Conservation (phyloP, 2,113 vertebrate genomes). For the Odobenus rosmarus region DNA sequence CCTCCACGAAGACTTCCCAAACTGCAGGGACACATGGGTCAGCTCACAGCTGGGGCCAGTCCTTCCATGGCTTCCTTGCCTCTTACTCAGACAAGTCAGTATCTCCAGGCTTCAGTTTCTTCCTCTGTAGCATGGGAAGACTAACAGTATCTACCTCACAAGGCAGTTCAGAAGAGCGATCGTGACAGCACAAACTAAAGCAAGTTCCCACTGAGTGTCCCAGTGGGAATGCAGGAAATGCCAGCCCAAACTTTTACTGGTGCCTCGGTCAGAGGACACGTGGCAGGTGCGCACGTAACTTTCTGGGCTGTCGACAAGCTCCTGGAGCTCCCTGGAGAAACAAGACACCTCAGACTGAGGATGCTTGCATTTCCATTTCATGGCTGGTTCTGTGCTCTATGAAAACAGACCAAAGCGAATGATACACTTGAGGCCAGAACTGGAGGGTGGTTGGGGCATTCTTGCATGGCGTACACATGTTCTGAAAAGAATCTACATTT, state of each 20-base stretch:
- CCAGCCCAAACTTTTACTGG: not conserved
- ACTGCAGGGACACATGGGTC: no score
- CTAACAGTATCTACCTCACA: not conserved
- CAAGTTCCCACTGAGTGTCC: not conserved
- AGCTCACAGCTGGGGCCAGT: not conserved
- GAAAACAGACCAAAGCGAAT: constrained; percentile 1
- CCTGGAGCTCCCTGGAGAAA: not conserved
- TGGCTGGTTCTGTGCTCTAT: not conserved
- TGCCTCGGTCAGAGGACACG: not conserved
- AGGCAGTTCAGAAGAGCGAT: not conserved
- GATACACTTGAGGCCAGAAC: not conserved
- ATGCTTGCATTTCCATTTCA: not conserved
- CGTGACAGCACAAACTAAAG: not conserved
- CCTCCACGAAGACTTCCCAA: not conserved
- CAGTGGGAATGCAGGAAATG: not conserved
- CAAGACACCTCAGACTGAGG: not conserved
- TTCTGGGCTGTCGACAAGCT: not conserved
- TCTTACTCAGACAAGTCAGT: not conserved
- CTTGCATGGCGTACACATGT: not conserved
- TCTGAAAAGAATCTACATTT: constrained; percentile 43
- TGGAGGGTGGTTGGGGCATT: not conserved
- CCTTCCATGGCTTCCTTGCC: not conserved
- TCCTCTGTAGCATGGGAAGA: not conserved
- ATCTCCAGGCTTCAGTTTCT: not conserved
- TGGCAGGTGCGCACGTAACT: not conserved